Conservation (phyloP, 1,140 invertebrate genomes). For the Hypothenemus hampei region DNA sequence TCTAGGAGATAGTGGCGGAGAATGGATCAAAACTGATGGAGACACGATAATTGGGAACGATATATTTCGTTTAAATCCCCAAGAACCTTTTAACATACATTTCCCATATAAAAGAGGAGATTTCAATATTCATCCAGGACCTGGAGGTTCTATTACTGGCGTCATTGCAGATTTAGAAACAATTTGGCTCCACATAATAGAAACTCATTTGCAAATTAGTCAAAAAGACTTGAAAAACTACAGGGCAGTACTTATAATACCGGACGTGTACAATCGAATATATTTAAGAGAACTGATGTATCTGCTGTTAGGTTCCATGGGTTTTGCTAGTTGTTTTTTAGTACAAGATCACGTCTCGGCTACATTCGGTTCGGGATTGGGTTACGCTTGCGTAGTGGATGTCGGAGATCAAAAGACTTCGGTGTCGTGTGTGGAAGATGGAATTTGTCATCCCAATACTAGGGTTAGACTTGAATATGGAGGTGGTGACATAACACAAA, state of each 20-base stretch:
- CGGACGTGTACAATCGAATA: slow-evolving; percentile 84
- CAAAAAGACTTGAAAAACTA: slow-evolving; percentile 74
- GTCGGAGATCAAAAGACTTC: slow-evolving; percentile 94
- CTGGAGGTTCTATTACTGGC: slow-evolving; percentile 78
- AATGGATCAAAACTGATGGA: slow-evolving; percentile 58
- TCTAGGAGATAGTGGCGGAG: slow-evolving; percentile 46
- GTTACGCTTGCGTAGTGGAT: slow-evolving; percentile 91
- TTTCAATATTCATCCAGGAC: slow-evolving; percentile 75
- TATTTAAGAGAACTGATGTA: slow-evolving; percentile 83
- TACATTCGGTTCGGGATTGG: slow-evolving; percentile 88
- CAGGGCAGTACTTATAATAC: slow-evolving; percentile 81
- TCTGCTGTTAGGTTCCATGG: slow-evolving; percentile 73
- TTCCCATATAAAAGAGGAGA: slow-evolving; percentile 85
- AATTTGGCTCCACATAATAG: slow-evolving; percentile 81
- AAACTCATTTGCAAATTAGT: slow-evolving; percentile 70
- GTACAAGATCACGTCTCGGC: slow-evolving; percentile 83
- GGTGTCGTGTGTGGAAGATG: slow-evolving; percentile 94
- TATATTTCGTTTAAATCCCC: slow-evolving; percentile 67
- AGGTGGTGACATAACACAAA: slow-evolving; percentile 81
- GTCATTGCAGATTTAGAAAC: slow-evolving; percentile 79
- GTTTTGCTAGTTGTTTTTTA: slow-evolving; percentile 82
- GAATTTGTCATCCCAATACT: slow-evolving; percentile 84
- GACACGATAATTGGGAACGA: slow-evolving; percentile 64
- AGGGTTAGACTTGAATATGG: slow-evolving; percentile 83
- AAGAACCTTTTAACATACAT: slow-evolving; percentile 74